Base-by-base conservation (phyloP, 2,797 vertebrate species). In the Sciurus carolinensis region DNA sequence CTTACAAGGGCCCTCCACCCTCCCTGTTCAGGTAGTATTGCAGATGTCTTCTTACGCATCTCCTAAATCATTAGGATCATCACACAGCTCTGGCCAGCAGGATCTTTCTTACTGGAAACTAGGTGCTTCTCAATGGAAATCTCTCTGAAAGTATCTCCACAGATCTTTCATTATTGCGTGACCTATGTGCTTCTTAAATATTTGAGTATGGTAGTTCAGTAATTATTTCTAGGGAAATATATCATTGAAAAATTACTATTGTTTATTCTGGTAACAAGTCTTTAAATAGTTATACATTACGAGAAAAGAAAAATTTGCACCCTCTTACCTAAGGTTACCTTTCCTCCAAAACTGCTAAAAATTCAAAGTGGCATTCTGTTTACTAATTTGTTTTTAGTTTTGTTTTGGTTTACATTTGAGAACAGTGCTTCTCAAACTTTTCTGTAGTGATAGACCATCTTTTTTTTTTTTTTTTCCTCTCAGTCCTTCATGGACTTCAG, bases 151-250 rank as follows among this genome's bases (percentile, higher is more conserved):
- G 73, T 76, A 39, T 81, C 69, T 50, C 86, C 82, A 59, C 39
- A 64, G 30, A 52, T 77, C 66, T 42, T 71, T 90, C 76, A 84
- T 69, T 33, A 59, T 44, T 69, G 3, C 0, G 18, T 42, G 69
- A 5, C 71, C 73, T 66, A 17, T 84, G 36, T 50, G 64, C 72
- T 90, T 91, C 73, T 86, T 73, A 91, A 77, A 57, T 85, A 62
- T n/a, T 44, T 88, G 39, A 71, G 36, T 76, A 44, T 44, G 76
- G 0, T 81, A 36, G 77, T 36, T 88, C n/a, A n/a, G 54, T 85
- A 79, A 72, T 90, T 72, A 81, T 94, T 95, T 92, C 93, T 94
- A 91, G 91, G 92, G 90, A 96, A 95, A 85, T 86, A 30, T 52
- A 66, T 93, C 90, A 59, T 30, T 94, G 33, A 90, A 62, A 95